Evolutionary conservation across 2,797 vertebrate species (phyloP), one percentile per base, ranked within the genome.

Genomic region (Knipowitschia caucasica): DNA sequence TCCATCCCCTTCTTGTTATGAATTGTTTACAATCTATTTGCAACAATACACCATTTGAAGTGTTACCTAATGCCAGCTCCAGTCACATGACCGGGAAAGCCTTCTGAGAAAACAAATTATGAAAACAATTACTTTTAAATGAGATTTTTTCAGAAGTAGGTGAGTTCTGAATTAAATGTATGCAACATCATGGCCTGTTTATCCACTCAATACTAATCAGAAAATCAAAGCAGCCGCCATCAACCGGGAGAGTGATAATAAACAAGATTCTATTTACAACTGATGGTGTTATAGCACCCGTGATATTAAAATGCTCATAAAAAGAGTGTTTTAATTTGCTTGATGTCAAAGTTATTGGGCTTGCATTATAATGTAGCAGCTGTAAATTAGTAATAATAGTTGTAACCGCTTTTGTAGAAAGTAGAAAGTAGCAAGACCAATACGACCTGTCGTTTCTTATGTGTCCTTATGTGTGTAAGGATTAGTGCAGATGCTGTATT

Each of bases 21-120:
- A 14, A 49, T 49, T 49, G 18, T 21, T 33, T 33, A n/a, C 18
- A 23, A 21, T 30, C 45, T 31, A 20, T 49, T 49, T 33, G 17
- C 18, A 47, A 46, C n/a, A 4, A 39, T 27, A 27, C 27, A 27
- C 5, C 25, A 14, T 11, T 14, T 9, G 20, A 9, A 46, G 20
- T 17, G 5, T 27, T 27, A 27, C 42, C 42, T 43, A 24, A 43
- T 8, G 18, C 20, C 23, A 26, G 23, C 40, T 25, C 23, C 14
- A 7, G 23, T n/a, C 21, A 43, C 21, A 17, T 17, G 15, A 27
- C 42, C n/a, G 6, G 7, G 10, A 44, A 15, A 26, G 14, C 14
- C 21, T n/a, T 24, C 40, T 11, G 12, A 21, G 36, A 21, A 21
- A 4, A 20, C 3, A 3, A 7, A 36, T 36, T 18, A 7, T 15